Base-by-base conservation (phyloP, 1,140 invertebrate species). In the Anagrus nilaparvatae region DNA sequence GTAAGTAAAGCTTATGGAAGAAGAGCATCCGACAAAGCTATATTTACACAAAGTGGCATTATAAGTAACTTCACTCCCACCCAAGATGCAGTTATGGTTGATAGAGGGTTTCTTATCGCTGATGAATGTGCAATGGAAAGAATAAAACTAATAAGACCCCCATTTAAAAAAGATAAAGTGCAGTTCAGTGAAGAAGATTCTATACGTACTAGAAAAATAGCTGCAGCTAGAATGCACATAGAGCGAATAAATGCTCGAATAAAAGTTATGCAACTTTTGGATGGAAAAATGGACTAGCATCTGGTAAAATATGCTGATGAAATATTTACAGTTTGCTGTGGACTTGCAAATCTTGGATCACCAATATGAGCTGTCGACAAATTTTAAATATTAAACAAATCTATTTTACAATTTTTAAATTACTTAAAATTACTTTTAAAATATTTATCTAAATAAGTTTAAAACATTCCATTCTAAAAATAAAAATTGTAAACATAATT, bases 1-100 rank as follows among this genome's bases (percentile, higher is more conserved):
- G 29, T 56, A 10, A 56, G 53, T 8, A 37, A 51, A 21, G 39
- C 48, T n/a, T 58, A 46, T 23, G 48, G 45, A 36, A 55, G 56
- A 1, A 37, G 47, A 23, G 48, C 47, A 5, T 54, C 51, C 13
- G 56, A 59, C 35, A 47, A 48, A 48, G 24, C 29, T 12, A 52
- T 58, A 29, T 48, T 54, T 29, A 19, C 40, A 20, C 13, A 50
- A 23, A 46, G 42, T 46, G 52, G 47, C 3, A 40, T 60, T 34
- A 32, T 59, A 7, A 16, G 38, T 12, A 34, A 17, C 4, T 23
- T 38, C 13, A 4, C 16, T 12, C 13, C 12, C 9, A 24, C 13
- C 12, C 7, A n/a, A 30, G 30, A 38, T 38, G 36, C 36, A n/a
- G n/a, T n/a, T n/a, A n/a, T n/a, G n/a, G n/a, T n/a, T n/a, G n/a